These are phyloP conservation scores for Parasteatoda tepidariorum DNA, from an alignment of 1,140 invertebrate species.

Conservation along the genomic window DNA sequence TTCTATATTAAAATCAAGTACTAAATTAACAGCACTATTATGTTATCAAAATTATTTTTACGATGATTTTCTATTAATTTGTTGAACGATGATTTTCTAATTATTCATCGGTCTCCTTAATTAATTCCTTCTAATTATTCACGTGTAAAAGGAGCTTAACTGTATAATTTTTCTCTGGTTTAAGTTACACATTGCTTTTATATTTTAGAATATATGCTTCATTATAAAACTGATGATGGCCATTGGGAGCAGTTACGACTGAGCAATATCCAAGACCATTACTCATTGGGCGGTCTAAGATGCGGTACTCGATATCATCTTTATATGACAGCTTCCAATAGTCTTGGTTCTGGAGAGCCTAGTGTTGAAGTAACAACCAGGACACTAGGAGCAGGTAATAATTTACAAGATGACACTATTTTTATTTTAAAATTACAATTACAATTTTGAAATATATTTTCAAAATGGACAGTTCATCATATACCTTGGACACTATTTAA, in stretches of 20 bases:
- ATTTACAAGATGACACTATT: not conserved
- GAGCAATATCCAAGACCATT: conserved; percentile 30
- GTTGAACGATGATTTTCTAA: too few relatives aligned
- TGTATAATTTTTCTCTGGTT: not conserved
- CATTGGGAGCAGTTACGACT: conserved; percentile 39
- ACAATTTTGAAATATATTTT: too few relatives aligned
- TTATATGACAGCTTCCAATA: conserved; percentile 69
- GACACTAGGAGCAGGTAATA: conserved; percentile 69
- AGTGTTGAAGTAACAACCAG: conserved; percentile 66
- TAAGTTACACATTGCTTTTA: not conserved
- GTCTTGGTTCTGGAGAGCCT: conserved; percentile 67
- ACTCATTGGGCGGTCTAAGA: conserved; percentile 75
- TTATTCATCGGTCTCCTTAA: too few relatives aligned
- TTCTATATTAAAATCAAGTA: too few relatives aligned
- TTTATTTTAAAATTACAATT: too few relatives aligned
- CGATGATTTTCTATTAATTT: too few relatives aligned
- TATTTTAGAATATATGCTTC: conserved; percentile 48
- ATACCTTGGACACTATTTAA: too few relatives aligned
- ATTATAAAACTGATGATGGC: conserved; percentile 50
- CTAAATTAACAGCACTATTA: too few relatives aligned
- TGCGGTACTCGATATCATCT: conserved; percentile 78
- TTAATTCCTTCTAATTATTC: too few relatives aligned
- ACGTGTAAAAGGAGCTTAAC: not conserved
- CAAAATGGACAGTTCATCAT: too few relatives aligned
- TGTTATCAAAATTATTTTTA: too few relatives aligned